These are phyloP conservation scores for Gracilinanus agilis DNA, from an alignment of 2,113 vertebrate species.

Conservation along the genomic window DNA sequence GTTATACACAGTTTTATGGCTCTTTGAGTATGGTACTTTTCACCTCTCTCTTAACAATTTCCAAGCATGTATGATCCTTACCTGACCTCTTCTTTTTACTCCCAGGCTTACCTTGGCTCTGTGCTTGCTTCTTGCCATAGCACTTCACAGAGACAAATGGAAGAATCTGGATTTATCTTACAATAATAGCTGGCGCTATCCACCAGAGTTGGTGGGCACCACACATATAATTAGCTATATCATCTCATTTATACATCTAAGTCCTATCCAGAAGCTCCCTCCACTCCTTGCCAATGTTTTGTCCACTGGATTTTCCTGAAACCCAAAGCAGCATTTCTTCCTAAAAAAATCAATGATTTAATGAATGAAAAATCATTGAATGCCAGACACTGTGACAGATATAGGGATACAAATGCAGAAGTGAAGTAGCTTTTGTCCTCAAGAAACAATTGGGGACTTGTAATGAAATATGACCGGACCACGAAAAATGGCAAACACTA, in stretches of 20 bases:
- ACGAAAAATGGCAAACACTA: too few relatives aligned
- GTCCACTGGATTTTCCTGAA: neutral
- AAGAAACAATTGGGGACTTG: too few relatives aligned
- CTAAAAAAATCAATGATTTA: neutral
- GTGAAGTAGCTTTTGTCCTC: neutral
- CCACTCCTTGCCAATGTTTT: neutral
- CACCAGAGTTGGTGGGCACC: neutral
- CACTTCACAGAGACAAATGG: neutral
- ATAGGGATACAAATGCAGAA: neutral
- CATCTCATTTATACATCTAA: neutral
- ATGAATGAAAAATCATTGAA: neutral
- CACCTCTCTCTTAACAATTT: neutral
- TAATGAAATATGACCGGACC: too few relatives aligned
- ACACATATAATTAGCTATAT: neutral
- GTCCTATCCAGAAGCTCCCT: neutral
- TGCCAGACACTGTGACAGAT: neutral
- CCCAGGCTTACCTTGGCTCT: neutral
- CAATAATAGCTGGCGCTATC: neutral
- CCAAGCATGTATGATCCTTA: neutral
- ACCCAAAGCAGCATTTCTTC: neutral
- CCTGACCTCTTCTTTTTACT: neutral
- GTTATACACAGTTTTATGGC: too few relatives aligned
- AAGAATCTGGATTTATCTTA: neutral
- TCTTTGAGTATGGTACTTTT: too few relatives aligned
- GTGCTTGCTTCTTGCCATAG: neutral